Evolutionary conservation across 2,113 vertebrate species (phyloP).

Genomic region (Macaca nemestrina): DNA sequence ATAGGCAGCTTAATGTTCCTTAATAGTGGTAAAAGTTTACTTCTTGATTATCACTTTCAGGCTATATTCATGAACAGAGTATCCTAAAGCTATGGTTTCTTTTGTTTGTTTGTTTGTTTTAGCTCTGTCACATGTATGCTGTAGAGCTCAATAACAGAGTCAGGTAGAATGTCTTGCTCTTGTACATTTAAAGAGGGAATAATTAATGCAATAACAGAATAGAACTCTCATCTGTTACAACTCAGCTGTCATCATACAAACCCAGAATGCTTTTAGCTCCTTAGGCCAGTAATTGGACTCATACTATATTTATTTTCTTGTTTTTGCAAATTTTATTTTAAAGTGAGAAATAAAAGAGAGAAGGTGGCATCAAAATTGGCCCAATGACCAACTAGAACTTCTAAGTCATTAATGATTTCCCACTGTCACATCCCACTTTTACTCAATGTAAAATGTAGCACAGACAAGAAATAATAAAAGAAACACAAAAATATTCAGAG

Average conservation of each 20-base stretch:
- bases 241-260: not conserved
- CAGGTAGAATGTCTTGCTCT: not conserved
- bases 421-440: not conserved
- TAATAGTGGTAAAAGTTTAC: not conserved
- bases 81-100: not conserved
- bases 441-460: not conserved
- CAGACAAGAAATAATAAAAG: not conserved
- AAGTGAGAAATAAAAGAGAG: not conserved
- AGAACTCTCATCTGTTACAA: not conserved
- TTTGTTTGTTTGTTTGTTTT: not conserved
- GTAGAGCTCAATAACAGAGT: not conserved
- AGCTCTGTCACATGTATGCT: not conserved
- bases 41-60: not conserved
- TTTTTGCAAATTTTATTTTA: not conserved
- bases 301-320: not conserved
- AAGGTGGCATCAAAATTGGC: not conserved
- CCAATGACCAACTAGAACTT: not conserved
- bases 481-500: not conserved
- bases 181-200: not conserved
- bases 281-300: not conserved
- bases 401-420: not conserved
- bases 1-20: not conserved
- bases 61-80: not conserved
- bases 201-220: not conserved
- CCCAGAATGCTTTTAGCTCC: not conserved